Evolutionary conservation across 2,797 vertebrate genomes (phyloP).

Genomic region (Tenualosa ilisha): DNA sequence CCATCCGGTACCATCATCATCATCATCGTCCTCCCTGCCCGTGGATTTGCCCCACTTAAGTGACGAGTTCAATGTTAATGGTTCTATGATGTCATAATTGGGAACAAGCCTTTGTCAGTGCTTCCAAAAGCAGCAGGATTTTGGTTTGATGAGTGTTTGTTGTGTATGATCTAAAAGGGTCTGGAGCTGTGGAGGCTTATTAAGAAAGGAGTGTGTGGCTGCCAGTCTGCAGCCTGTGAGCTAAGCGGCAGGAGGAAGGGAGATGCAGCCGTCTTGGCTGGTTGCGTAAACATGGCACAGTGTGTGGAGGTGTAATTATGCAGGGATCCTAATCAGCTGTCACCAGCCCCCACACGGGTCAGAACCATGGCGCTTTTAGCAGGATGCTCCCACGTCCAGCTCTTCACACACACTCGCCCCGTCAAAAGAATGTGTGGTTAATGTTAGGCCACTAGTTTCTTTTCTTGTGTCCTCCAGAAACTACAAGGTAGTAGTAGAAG

Average conservation of each 20-base stretch:
- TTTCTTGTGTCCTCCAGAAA: not conserved
- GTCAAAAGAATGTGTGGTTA: not conserved
- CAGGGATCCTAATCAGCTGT: slow-evolving; percentile 29
- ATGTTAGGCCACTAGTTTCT: not conserved
- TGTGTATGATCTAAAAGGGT: not conserved
- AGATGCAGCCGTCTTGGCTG: not conserved
- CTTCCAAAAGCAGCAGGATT: not conserved
- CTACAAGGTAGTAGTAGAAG: not conserved
- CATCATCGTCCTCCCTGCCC: not conserved
- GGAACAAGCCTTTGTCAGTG: not conserved
- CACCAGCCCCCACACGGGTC: slow-evolving; percentile 15
- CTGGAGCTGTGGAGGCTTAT: not conserved
- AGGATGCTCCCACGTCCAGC: not conserved
- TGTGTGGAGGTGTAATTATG: not conserved
- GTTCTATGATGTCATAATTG: not conserved
- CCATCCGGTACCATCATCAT: not conserved
- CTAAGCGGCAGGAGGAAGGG: too few relatives aligned
- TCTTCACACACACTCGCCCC: not conserved
- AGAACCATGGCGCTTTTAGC: not conserved
- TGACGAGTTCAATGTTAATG: not conserved
- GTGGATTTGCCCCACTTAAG: not conserved
- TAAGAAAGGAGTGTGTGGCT: not conserved
- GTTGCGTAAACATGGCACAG: not conserved
- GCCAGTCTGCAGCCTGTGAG: too few relatives aligned
- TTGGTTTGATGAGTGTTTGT: not conserved